phyloP scores from a whole-genome alignment of 2,797 vertebrate genomes.

The Brachymystax lenok region DNA sequence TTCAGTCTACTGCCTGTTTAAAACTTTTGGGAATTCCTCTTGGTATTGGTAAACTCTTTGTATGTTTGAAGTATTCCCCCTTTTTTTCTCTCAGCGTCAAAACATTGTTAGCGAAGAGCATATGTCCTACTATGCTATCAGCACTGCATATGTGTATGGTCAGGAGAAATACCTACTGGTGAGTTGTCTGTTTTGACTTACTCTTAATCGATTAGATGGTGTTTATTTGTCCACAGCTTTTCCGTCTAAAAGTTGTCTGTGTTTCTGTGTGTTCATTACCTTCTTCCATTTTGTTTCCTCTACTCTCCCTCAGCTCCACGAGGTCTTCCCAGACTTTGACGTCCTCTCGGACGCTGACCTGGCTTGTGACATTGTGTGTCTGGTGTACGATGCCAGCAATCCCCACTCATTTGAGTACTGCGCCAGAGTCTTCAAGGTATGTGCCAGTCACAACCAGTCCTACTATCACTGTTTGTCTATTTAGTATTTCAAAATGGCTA shows the following conservation, averaged over 20 bases:
- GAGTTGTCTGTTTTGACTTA: conserved; percentile 56
- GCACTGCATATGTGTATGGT: conserved; percentile 92
- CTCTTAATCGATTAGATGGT: background rate
- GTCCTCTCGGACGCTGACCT: conserved; percentile 87
- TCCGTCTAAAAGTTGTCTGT: too few species aligned
- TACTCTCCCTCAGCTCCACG: conserved; percentile 80
- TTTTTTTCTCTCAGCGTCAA: conserved; percentile 77
- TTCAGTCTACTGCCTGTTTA: too few species aligned
- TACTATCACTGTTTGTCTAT: background rate
- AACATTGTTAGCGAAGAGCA: conserved; percentile 86
- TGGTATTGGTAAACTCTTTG: background rate
- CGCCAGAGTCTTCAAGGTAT: conserved; percentile 92
- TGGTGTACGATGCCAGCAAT: conserved; percentile 93
- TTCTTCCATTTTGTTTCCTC: background rate
- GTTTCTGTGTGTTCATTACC: background rate
- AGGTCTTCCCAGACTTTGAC: conserved; percentile 87
- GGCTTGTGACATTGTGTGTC: conserved; percentile 89
- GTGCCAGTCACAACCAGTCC: background rate
- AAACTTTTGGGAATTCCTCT: background rate
- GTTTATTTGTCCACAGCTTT: background rate
- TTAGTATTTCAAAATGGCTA: background rate
- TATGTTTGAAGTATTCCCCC: background rate
- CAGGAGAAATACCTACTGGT: conserved; percentile 98
- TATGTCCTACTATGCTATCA: conserved; percentile 92
- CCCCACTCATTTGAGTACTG: conserved; percentile 95